Percentiles rank a stretch among this genome's conserved stretches.
These are phyloP conservation scores for Cacoxenus indagator DNA, from an alignment of 2,888 invertebrate species.

Conservation along the genomic window DNA sequence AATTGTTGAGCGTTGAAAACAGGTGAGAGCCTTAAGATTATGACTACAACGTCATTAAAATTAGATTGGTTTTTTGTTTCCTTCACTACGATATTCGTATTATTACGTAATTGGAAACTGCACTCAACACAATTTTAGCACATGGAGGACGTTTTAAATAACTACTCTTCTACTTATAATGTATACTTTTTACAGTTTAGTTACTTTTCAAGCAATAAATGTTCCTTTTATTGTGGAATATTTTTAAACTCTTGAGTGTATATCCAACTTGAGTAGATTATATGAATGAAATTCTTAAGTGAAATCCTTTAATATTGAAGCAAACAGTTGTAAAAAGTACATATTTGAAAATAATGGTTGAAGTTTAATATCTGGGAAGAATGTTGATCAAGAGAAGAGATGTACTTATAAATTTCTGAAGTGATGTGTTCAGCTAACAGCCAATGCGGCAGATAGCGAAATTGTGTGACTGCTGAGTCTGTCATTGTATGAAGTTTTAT, in stretches of 20 bases:
- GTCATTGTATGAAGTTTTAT: too few relatives aligned
- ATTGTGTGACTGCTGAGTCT: too few relatives aligned
- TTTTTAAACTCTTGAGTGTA: neutral
- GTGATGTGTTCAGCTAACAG: too few relatives aligned
- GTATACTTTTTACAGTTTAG: neutral
- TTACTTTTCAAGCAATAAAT: constrained; percentile 8
- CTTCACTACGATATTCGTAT: constrained; percentile 9
- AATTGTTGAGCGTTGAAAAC: constrained; percentile 1
- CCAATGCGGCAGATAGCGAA: too few relatives aligned
- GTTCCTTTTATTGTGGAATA: neutral
- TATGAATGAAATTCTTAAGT: too few relatives aligned
- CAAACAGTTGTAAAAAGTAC: too few relatives aligned
- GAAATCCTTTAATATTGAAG: too few relatives aligned
- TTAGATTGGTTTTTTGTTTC: constrained; percentile 34
- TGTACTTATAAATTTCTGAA: too few relatives aligned
- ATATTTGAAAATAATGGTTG: too few relatives aligned
- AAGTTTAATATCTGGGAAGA: too few relatives aligned
- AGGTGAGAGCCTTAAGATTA: constrained; percentile 36
- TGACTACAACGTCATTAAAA: constrained; percentile 68
- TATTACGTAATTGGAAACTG: neutral
- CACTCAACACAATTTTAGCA: constrained; percentile 54
- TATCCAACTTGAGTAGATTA: neutral
- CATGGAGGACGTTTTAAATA: constrained; percentile 61
- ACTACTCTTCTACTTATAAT: neutral
- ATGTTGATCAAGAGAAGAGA: too few relatives aligned